Evolutionary conservation across 2,888 invertebrate species (phyloP).

Genomic region (Pedicia rivosa): DNA sequence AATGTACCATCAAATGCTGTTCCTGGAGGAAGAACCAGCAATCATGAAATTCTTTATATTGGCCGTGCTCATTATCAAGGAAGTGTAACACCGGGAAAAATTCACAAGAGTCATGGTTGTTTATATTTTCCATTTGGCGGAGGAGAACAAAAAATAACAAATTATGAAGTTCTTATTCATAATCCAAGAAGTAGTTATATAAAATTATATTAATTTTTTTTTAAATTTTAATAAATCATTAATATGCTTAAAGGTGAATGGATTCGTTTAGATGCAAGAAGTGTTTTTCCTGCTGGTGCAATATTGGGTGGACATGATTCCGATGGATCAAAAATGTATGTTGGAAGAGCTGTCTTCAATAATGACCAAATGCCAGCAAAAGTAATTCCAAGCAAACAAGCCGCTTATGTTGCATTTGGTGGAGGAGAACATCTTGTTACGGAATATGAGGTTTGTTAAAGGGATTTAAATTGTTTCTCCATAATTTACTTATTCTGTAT

Average conservation of each 20-base stretch:
- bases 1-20: conserved; percentile 38
- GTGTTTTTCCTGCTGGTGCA: neutral
- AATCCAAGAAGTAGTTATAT: neutral
- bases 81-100: conserved; percentile 40
- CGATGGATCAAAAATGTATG: conserved; percentile 8
- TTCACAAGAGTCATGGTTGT: conserved; percentile 37
- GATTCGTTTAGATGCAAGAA: conserved; percentile 2
- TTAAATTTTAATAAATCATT: no score
- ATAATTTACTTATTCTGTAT: no score
- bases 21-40: conserved; percentile 32
- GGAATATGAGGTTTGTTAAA: no score
- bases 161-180: conserved; percentile 27
- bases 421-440: conserved; percentile 37
- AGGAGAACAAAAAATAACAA: conserved; percentile 22
- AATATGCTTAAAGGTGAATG: no score
- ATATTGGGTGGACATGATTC: conserved; percentile 6
- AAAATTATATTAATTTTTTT: no score
- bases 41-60: conserved; percentile 37
- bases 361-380: conserved; percentile 33
- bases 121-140: conserved; percentile 35
- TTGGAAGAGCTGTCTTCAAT: conserved; percentile 24
- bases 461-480: no score
- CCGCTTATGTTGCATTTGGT: conserved; percentile 32
- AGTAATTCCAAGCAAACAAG: conserved; percentile 25
- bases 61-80: conserved; percentile 38